These are phyloP conservation scores for Nesoenas mayeri DNA, from an alignment of 2,113 vertebrate species.

Conservation along the genomic window DNA sequence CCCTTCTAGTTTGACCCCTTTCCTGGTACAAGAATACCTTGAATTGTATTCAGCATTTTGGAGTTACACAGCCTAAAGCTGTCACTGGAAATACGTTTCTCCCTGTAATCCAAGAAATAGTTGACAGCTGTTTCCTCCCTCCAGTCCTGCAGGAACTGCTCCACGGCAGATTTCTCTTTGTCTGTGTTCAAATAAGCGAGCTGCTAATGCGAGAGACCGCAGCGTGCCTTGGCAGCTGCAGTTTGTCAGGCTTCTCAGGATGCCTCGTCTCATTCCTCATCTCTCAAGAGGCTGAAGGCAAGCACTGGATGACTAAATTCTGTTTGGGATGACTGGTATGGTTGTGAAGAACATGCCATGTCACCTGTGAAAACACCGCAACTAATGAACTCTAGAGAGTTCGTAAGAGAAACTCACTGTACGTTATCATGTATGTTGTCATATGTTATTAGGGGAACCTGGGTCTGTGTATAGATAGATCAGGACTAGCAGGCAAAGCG, in stretches of 20 bases:
- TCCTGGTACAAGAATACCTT: slow-evolving; percentile 18
- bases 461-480: neutral
- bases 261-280: neutral
- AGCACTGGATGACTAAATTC: neutral
- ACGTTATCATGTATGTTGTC: neutral
- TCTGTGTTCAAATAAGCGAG: slow-evolving; percentile 31
- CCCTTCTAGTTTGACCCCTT: neutral
- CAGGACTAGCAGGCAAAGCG: neutral
- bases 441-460: neutral
- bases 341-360: fast-evolving
- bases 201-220: neutral
- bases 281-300: neutral
- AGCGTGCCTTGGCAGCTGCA: slow-evolving; percentile 34
- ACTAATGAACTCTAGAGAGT: neutral
- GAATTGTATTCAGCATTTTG: slow-evolving; percentile 12
- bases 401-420: fast-evolving
- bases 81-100: slow-evolving; percentile 41
- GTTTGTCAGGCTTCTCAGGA: neutral
- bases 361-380: neutral
- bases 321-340: neutral
- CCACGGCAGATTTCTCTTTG: slow-evolving; percentile 5
- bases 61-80: slow-evolving; percentile 23
- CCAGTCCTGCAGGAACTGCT: slow-evolving; percentile 30
- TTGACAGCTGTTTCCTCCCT: slow-evolving; percentile 57
- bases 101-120: slow-evolving; percentile 55